phyloP scores from a whole-genome alignment of 2,113 vertebrate species.

The Chrysochloris asiatica region DNA sequence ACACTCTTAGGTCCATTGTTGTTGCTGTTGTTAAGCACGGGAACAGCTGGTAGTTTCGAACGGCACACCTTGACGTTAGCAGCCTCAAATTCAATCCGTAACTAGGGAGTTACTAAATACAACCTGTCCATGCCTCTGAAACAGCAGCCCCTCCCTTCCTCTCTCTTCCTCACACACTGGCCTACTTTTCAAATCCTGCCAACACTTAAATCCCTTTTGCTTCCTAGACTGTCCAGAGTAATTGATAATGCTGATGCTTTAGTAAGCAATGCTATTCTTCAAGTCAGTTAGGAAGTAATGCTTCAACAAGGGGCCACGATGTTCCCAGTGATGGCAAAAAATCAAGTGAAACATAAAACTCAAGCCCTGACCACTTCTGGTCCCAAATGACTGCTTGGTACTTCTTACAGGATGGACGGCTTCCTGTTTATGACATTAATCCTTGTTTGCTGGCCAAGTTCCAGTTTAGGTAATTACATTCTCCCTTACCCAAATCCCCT shows the following conservation, averaged over 20 bases:
- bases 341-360: background rate
- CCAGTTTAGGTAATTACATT: slow-evolving; percentile 21
- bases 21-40: too few relatives aligned
- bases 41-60: too few relatives aligned
- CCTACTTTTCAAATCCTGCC: slow-evolving; percentile 40
- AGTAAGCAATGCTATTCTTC: slow-evolving; percentile 20
- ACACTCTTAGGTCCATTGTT: background rate
- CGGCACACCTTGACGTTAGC: too few relatives aligned
- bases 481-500: slow-evolving; percentile 2
- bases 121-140: background rate
- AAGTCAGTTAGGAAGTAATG: background rate
- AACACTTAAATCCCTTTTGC: slow-evolving; percentile 52
- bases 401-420: background rate
- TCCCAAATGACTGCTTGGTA: slow-evolving; percentile 9
- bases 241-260: slow-evolving; percentile 45
- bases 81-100: too few relatives aligned
- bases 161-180: background rate
- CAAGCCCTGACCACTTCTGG: background rate
- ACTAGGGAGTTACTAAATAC: background rate
- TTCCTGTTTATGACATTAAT: slow-evolving; percentile 37
- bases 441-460: slow-evolving; percentile 28
- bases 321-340: slow-evolving; percentile 23
- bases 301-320: slow-evolving; percentile 24
- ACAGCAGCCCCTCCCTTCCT: background rate
- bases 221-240: slow-evolving; percentile 34